phyloP scores from a whole-genome alignment of 1,140 invertebrate species.

The Chymomyza costata region DNA sequence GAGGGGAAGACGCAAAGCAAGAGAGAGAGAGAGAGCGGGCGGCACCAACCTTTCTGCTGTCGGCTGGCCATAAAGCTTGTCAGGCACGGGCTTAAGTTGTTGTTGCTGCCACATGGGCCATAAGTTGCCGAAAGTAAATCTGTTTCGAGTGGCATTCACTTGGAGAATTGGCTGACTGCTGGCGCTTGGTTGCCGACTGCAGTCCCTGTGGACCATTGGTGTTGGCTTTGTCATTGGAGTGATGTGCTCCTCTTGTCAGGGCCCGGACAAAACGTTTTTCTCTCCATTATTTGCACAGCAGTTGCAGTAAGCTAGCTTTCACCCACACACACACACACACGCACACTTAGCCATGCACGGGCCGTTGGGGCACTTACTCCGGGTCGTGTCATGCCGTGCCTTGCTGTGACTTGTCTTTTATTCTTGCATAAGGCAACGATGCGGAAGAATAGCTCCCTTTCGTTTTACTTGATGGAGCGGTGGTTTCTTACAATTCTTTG shows the following conservation, averaged over 20 bases:
- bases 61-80: conserved; percentile 30
- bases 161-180: conserved; percentile 27
- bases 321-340: conserved; percentile 7
- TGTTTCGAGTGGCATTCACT: conserved; percentile 65
- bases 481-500: conserved; percentile 24
- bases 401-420: conserved; percentile 50
- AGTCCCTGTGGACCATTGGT: conserved; percentile 36
- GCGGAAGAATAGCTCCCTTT: conserved; percentile 54
- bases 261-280: conserved; percentile 17
- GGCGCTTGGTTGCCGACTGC: conserved; percentile 2
- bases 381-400: conserved; percentile 14
- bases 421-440: conserved; percentile 62
- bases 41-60: background rate
- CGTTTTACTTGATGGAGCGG: conserved; percentile 25
- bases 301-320: conserved; percentile 44
- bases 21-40: conserved; percentile 30
- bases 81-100: conserved; percentile 14
- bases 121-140: conserved; percentile 62
- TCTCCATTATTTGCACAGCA: conserved; percentile 64
- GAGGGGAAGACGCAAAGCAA: conserved; percentile 9
- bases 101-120: conserved; percentile 19
- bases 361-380: conserved; percentile 33
- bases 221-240: conserved; percentile 4
- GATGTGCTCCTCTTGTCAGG: conserved; percentile 19
- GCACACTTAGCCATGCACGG: background rate